Conservation (phyloP, 2,113 vertebrate genomes). For the Ameiurus melas region DNA sequence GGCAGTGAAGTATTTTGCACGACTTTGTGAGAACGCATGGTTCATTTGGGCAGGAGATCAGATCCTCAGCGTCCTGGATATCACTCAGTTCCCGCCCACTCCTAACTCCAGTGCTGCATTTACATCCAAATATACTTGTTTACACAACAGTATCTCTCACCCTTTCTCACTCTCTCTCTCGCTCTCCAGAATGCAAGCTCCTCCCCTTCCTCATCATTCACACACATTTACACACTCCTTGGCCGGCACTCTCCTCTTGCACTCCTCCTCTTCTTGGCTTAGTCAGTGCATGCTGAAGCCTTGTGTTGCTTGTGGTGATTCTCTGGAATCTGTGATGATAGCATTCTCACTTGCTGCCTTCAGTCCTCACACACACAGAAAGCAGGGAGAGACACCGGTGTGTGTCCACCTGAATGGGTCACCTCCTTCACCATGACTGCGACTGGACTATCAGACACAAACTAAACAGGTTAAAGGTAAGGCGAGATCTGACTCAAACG, state of each 20-base stretch:
- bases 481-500: not conserved
- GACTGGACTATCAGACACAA: not conserved
- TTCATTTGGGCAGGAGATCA: conserved; percentile 18
- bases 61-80: not conserved
- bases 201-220: conserved; percentile 37
- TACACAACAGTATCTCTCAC: conserved; percentile 48
- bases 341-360: conserved; percentile 56
- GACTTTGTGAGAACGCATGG: not conserved
- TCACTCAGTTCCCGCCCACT: not conserved
- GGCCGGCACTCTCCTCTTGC: conserved; percentile 53
- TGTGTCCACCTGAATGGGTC: not conserved
- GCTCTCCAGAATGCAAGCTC: conserved; percentile 20
- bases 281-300: conserved; percentile 71
- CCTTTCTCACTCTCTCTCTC: conserved; percentile 1
- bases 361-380: not conserved
- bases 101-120: conserved; percentile 30
- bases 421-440: not conserved
- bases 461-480: conserved; percentile 13
- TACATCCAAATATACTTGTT: conserved; percentile 51
- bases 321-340: conserved; percentile 75
- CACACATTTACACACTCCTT: conserved; percentile 52
- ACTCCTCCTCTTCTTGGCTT: conserved; percentile 73
- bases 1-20: not conserved
- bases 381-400: conserved; percentile 16
- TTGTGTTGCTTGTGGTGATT: conserved; percentile 73